These are phyloP conservation scores for Otis tarda DNA, from an alignment of 2,113 vertebrate genomes.

Conservation along the genomic window DNA sequence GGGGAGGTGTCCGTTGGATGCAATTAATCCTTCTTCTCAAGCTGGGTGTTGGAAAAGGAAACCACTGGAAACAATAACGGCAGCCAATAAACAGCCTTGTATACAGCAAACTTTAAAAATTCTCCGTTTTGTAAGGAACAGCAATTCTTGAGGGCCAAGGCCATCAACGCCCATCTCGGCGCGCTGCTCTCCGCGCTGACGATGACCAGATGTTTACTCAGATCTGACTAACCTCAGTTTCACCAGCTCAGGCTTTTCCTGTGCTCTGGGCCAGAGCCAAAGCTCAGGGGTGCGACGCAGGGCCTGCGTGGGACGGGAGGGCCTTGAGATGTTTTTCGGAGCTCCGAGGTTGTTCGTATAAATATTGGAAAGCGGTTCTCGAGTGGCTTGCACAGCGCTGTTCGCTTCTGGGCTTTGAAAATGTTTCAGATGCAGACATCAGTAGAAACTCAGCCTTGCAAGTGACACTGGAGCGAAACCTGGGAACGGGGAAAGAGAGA, in stretches of 20 bases:
- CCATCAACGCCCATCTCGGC: neutral
- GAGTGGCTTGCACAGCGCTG: neutral
- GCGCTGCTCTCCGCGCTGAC: neutral
- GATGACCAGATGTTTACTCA: conserved; percentile 44
- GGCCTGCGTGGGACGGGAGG: neutral
- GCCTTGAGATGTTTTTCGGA: conserved; percentile 15
- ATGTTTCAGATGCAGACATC: neutral
- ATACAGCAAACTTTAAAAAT: neutral
- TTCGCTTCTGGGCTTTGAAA: conserved; percentile 18
- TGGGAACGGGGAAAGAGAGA: neutral
- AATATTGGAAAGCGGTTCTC: neutral
- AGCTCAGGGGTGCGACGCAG: neutral
- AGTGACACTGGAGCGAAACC: neutral
- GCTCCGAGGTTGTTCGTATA: neutral
- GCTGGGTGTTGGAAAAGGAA: neutral
- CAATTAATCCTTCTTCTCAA: neutral
- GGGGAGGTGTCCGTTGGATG: neutral
- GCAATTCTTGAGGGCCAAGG: neutral
- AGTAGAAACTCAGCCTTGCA: neutral
- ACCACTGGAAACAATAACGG: neutral
- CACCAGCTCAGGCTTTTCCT: conserved; percentile 26
- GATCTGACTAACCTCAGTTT: conserved; percentile 35
- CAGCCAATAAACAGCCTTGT: neutral
- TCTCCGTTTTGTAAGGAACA: neutral
- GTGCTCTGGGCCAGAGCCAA: neutral